Conservation (phyloP, 2,888 invertebrate genomes). For the Diplazon laetatorius region DNA sequence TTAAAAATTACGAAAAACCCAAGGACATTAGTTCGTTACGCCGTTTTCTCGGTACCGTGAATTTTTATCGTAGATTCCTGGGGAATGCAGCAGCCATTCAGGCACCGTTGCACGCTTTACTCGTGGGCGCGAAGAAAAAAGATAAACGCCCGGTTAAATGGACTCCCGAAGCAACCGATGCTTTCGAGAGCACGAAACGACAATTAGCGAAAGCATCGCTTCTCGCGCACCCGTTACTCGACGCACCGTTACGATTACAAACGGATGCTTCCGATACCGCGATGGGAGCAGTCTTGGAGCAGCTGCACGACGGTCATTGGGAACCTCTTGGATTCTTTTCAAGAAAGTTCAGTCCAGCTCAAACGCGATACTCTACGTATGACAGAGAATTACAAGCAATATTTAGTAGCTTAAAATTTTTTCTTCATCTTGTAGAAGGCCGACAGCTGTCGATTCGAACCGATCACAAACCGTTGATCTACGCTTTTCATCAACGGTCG, state of each 20-base stretch:
- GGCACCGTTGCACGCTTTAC: conserved; percentile 6
- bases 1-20: conserved; percentile 15
- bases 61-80: conserved; percentile 50
- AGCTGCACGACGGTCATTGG: not conserved
- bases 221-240: conserved; percentile 7
- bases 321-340: conserved; percentile 42
- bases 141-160: conserved; percentile 40
- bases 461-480: conserved; percentile 46
- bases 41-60: conserved; percentile 42
- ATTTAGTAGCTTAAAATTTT: conserved; percentile 29
- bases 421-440: conserved; percentile 40
- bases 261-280: conserved; percentile 39
- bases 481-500: conserved; percentile 36
- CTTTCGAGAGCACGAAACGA: conserved; percentile 11
- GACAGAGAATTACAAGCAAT: conserved; percentile 57
- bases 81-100: conserved; percentile 26
- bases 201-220: conserved; percentile 23
- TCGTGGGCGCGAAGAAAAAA: conserved; percentile 32
- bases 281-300: conserved; percentile 40
- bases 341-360: conserved; percentile 43
- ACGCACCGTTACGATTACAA: conserved; percentile 1
- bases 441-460: conserved; percentile 27
- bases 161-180: conserved; percentile 44
- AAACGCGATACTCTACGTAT: conserved; percentile 66
- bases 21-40: conserved; percentile 21